Percentiles rank a stretch among this genome's conserved stretches.
Conservation (phyloP, 2,797 vertebrate genomes). For the Gymnopithys bicolor region DNA sequence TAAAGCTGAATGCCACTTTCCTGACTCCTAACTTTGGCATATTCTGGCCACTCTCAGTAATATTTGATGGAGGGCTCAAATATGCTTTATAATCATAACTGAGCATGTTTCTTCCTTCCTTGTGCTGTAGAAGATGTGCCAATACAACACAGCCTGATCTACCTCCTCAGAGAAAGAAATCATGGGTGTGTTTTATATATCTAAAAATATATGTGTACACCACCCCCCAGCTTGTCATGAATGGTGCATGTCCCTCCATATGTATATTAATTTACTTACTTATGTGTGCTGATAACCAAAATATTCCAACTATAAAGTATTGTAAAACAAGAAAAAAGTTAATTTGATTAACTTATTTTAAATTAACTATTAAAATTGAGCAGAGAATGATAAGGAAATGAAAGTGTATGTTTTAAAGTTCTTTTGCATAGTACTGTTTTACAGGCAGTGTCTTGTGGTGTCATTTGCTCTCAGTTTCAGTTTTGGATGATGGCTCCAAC, state of each 20-base stretch:
- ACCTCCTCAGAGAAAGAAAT: not conserved
- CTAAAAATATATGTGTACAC: rapidly evolving
- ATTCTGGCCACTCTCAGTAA: not conserved
- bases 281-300: not conserved
- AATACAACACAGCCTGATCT: not conserved
- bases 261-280: rapidly evolving
- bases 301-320: not conserved
- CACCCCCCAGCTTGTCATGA: not conserved
- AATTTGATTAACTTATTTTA: not conserved
- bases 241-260: not conserved
- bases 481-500: not conserved
- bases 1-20: not conserved
- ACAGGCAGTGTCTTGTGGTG: not conserved
- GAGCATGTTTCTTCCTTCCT: not conserved
- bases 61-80: not conserved
- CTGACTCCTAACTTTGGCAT: not conserved
- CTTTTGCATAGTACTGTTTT: not conserved
- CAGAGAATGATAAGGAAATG: not conserved
- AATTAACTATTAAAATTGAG: not conserved
- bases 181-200: not conserved
- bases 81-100: not conserved
- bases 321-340: not conserved
- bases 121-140: not conserved
- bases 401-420: not conserved
- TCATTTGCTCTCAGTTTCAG: not conserved